Conservation (phyloP, 2,888 invertebrate genomes). For the Dorcus hopei region DNA sequence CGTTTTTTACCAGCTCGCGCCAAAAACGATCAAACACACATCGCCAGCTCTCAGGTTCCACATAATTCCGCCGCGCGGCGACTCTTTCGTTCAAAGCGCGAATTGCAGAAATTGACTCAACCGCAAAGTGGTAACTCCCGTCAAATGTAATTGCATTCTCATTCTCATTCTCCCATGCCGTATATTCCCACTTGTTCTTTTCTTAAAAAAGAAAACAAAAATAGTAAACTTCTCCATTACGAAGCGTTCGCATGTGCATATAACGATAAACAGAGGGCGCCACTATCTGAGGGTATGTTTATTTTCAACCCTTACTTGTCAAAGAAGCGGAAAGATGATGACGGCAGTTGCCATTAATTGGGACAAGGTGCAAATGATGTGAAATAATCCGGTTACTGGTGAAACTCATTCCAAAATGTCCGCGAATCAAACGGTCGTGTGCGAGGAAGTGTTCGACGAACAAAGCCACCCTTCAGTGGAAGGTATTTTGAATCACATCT, state of each 20-base stretch:
- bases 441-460: constrained; percentile 83
- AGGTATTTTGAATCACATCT: constrained; percentile 53
- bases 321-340: constrained; percentile 7
- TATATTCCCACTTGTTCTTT: too few relatives aligned
- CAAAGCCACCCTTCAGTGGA: constrained; percentile 78
- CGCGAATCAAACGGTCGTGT: constrained; percentile 53
- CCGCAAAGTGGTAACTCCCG: too few relatives aligned
- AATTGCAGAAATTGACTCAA: too few relatives aligned
- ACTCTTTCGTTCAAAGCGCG: too few relatives aligned
- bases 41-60: too few relatives aligned
- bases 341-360: constrained; percentile 4
- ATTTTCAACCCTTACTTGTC: constrained; percentile 21
- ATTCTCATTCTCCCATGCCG: too few relatives aligned
- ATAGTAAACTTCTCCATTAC: too few relatives aligned
- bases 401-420: constrained; percentile 16
- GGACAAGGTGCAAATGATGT: constrained; percentile 6
- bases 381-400: not conserved
- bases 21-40: too few relatives aligned
- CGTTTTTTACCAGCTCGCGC: too few relatives aligned
- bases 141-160: too few relatives aligned
- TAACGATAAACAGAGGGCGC: constrained; percentile 3
- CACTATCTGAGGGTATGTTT: constrained; percentile 16
- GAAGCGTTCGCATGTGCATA: not conserved
- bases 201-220: too few relatives aligned
- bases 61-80: too few relatives aligned